Conservation (phyloP, 1,140 invertebrate species). For the Homarus americanus region DNA sequence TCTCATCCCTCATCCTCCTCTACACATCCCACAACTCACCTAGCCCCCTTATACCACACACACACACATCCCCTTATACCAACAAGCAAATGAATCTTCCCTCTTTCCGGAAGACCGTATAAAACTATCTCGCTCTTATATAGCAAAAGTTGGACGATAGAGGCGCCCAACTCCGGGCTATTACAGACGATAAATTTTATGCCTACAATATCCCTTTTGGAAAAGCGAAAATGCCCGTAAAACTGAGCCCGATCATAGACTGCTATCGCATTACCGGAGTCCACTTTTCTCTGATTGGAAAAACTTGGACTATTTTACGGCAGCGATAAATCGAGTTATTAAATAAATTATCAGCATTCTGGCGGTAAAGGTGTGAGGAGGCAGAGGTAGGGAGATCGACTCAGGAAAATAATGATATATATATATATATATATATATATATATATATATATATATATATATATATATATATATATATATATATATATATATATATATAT, state of each 20-base stretch:
- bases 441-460: too few species aligned
- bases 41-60: too few species aligned
- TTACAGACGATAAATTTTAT: conserved; percentile 71
- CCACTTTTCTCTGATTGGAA: conserved; percentile 66
- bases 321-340: background rate
- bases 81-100: background rate
- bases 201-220: conserved; percentile 67
- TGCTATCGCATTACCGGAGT: conserved; percentile 10
- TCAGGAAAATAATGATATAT: too few species aligned
- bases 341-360: background rate
- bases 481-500: too few species aligned
- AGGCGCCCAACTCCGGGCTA: conserved; percentile 44
- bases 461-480: too few species aligned
- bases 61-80: background rate
- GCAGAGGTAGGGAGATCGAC: too few species aligned
- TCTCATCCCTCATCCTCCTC: too few species aligned
- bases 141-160: conserved; percentile 55
- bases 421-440: too few species aligned
- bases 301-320: background rate
- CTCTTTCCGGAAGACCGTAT: conserved; percentile 30
- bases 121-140: conserved; percentile 58
- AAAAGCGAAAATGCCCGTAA: conserved; percentile 63
- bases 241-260: conserved; percentile 52
- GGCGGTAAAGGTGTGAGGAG: background rate
- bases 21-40: background rate